phyloP scores from a whole-genome alignment of 1,140 invertebrate genomes.

The Polyergus mexicanus region DNA sequence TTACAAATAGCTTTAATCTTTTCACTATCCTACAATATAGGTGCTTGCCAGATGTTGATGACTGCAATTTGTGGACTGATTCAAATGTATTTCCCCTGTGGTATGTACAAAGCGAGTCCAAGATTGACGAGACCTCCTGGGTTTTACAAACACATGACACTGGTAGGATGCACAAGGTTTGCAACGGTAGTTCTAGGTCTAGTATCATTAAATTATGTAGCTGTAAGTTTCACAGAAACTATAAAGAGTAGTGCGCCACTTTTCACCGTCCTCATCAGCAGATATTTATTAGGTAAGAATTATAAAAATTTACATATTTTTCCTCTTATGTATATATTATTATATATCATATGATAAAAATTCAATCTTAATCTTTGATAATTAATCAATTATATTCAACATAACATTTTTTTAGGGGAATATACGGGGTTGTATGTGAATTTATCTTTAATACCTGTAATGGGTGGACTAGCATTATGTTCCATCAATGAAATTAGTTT shows the following conservation, averaged over 20 bases:
- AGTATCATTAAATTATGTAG: conserved; percentile 93
- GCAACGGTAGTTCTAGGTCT: conserved; percentile 92
- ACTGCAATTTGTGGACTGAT: conserved; percentile 92
- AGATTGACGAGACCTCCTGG: conserved; percentile 90
- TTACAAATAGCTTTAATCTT: background rate
- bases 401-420: conserved; percentile 88
- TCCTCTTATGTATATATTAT: background rate
- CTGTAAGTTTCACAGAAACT: conserved; percentile 95
- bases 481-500: conserved; percentile 94
- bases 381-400: conserved; percentile 51
- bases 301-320: background rate
- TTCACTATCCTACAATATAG: conserved; percentile 78
- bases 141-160: conserved; percentile 92
- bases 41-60: conserved; percentile 92
- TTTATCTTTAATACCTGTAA: conserved; percentile 94
- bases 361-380: background rate
- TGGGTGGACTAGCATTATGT: conserved; percentile 94
- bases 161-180: conserved; percentile 93
- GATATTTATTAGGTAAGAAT: conserved; percentile 89
- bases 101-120: conserved; percentile 89
- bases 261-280: conserved; percentile 93
- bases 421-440: conserved; percentile 92
- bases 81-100: conserved; percentile 92
- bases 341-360: background rate
- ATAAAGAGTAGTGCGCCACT: conserved; percentile 95